phyloP scores from a whole-genome alignment of 2,888 invertebrate genomes.

The Euplagia quadripunctaria region DNA sequence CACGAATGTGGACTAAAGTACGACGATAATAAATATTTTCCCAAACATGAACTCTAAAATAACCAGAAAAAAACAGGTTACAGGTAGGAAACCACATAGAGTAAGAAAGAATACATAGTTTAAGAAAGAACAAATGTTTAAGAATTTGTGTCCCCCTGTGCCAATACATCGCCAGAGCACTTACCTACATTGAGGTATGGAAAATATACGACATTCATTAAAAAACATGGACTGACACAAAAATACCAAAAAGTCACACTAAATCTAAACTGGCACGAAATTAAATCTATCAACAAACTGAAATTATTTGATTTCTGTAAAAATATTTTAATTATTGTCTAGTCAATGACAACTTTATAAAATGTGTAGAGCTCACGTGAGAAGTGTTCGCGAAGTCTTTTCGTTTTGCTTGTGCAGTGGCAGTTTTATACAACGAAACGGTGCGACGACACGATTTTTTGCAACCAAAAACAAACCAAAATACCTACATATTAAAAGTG shows the following conservation, averaged over 20 bases:
- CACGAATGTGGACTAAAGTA: no score
- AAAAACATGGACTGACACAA: neutral
- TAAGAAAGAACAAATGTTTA: no score
- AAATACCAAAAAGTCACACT: neutral
- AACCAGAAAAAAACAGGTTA: no score
- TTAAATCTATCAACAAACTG: neutral
- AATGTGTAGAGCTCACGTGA: neutral
- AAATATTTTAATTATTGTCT: neutral
- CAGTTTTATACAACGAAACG: neutral
- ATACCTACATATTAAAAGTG: neutral
- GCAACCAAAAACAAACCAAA: neutral
- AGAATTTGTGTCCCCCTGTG: no score
- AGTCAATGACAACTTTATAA: neutral
- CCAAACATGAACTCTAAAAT: no score
- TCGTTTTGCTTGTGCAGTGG: neutral
- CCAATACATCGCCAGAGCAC: no score
- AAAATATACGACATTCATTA: no score
- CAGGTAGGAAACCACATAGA: no score
- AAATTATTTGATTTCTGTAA: neutral
- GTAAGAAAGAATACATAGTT: no score
- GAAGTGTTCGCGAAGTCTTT: neutral
- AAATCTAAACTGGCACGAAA: neutral
- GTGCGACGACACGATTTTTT: neutral
- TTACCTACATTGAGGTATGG: no score
- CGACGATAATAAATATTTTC: no score